Base-by-base conservation (phyloP, 1,140 invertebrate genomes). In the Penaeus japonicus region DNA sequence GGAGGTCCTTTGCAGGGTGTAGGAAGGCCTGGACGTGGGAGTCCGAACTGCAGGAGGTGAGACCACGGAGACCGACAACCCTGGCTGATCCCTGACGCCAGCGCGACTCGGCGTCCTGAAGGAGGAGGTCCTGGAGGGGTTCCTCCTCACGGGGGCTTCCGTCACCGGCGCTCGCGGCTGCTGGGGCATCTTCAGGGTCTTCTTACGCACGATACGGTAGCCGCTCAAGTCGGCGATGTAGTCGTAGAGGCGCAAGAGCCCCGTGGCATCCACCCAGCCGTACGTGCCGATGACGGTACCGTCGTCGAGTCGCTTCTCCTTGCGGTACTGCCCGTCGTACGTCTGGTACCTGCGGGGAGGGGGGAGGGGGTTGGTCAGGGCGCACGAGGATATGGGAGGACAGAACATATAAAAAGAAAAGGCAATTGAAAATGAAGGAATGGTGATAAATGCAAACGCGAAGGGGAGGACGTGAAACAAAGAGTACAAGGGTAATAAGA, bases 321-420 rank as follows among this genome's bases (percentile, higher is more conserved):
- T 97, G 22, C 97, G 94, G 92, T 96, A 98, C 92, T 98, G 96
- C 2, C 96, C 96, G 92, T 96, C 97, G 89, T 96, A 94, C 0
- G 97, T 98, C 93, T 97, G 96, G 92, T 96, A 97, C 85, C 96
- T 90, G 79, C 5, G 20, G 35, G 32, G 30, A n/a, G 55, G 59
- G 20, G 70, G n/a, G 20, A 20, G 0, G 32, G 35, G 47, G 47
- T 15, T n/a, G 47, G 47, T 47, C 47, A 47, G 47, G 10, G 47
- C 47, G 47, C n/a, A 15, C 47, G 47, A 12, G 47, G 47, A 39
- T 15, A 47, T 1, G 5, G 10, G 10, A 12, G 47, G 47, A 1
- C 47, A 10, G 10, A 7, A 15, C 47, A 39, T 7, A 47, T 7
- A 12, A 15, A 12, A 7, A 47, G 15, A 7, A 15, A 7, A 39